Percentiles rank a stretch among this genome's conserved stretches.
These are phyloP conservation scores for pig (Sus scrofa) DNA, from an alignment of 2,113 vertebrate genomes.

Conservation along the genomic window DNA sequence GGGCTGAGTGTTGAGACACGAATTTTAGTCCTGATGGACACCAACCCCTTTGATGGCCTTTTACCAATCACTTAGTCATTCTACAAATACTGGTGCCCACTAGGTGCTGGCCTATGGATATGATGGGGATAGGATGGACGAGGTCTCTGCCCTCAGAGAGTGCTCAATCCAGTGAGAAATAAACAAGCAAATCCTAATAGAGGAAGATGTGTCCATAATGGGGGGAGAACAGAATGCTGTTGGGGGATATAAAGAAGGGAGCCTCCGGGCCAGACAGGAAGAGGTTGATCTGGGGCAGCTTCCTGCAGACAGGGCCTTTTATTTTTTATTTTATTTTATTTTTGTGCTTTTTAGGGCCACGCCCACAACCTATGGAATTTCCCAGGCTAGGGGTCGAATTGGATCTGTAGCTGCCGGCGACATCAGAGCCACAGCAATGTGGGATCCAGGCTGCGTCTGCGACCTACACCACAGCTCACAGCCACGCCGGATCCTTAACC, in stretches of 20 bases:
- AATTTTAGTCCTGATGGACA: background rate
- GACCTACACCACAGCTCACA: too few relatives aligned
- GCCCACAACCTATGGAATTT: too few relatives aligned
- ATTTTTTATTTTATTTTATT: background rate
- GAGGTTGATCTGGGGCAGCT: background rate
- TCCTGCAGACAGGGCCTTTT: background rate
- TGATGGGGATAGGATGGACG: background rate
- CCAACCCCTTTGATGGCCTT: background rate
- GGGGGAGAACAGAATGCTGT: background rate
- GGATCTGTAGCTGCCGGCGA: too few relatives aligned
- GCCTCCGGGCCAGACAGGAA: background rate
- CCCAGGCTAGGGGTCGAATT: too few relatives aligned
- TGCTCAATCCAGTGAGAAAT: slow-evolving; percentile 9
- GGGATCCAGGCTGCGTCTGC: too few relatives aligned
- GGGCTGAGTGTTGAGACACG: background rate
- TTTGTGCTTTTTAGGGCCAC: too few relatives aligned
- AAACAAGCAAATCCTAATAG: background rate
- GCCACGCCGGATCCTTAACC: too few relatives aligned
- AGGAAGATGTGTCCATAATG: background rate
- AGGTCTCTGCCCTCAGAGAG: background rate
- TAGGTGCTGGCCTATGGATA: background rate
- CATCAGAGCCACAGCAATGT: too few relatives aligned
- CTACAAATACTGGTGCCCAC: background rate
- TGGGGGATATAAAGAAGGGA: background rate
- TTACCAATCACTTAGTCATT: background rate